phyloP scores from a whole-genome alignment of 2,888 invertebrate genomes.

The Lamellibrachia satsuma region DNA sequence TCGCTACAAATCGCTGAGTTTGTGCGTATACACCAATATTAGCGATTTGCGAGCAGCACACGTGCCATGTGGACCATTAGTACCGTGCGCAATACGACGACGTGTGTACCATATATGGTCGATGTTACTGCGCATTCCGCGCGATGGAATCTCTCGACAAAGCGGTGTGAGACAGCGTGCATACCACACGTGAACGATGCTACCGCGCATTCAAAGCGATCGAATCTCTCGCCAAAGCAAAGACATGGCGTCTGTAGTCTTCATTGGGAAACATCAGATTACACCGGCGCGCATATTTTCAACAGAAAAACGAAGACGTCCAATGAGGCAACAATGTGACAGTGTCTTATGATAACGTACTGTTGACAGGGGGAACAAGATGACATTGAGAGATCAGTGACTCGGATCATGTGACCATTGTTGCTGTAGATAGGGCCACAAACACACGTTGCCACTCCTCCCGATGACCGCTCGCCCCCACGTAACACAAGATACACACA shows the following conservation, averaged over 20 bases:
- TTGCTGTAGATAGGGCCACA: neutral
- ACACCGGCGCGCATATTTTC: neutral
- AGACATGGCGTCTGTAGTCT: conserved; percentile 13
- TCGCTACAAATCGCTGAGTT: neutral
- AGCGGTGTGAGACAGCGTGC: neutral
- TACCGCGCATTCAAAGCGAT: neutral
- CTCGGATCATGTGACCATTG: conserved; percentile 3
- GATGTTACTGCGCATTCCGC: neutral
- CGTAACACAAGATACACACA: neutral
- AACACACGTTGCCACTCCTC: neutral
- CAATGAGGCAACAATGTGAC: conserved; percentile 10
- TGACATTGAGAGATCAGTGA: conserved; percentile 1
- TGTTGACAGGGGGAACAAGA: neutral
- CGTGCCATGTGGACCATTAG: neutral
- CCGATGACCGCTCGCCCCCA: neutral
- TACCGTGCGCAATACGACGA: neutral
- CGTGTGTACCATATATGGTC: neutral
- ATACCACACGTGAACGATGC: neutral
- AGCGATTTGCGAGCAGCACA: neutral
- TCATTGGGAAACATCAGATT: neutral
- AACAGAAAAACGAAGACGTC: conserved; percentile 3
- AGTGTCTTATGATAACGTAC: conserved; percentile 12
- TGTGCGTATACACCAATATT: neutral
- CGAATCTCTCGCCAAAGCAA: neutral
- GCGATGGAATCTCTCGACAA: neutral